Evolutionary conservation across 2,888 invertebrate species (phyloP), one percentile per base, ranked within the genome.

Genomic region (Pteria penguin): DNA sequence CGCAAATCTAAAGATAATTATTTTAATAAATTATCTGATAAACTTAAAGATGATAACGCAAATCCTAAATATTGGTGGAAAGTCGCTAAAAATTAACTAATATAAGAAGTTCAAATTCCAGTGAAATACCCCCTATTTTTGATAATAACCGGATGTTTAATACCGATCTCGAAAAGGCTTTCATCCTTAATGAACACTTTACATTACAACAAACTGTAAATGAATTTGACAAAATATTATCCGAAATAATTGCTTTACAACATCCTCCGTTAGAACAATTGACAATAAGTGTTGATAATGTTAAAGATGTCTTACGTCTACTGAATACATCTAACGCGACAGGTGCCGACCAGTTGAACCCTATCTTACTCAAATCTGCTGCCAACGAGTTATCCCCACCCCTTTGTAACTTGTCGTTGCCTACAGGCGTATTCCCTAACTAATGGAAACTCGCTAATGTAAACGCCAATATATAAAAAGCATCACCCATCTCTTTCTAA

Each of bases 391-490:
- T 57, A 22, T 24, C 22, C 11, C 26, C 11, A 22, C 57, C 57
- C 4, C 24, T 57, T 24, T 57, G 22, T 27, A 57, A 57, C 22
- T 0, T 57, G 22, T 57, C 57, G 11, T 57, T 57, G 22, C 11
- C 57, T 57, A 18, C 11, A 18, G 18, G 3, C 2, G 26, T 57
- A 57, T 57, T 57, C 26, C 57, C 57, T 3, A 26, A 11, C 14
- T 14, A 18, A 24, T 57, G 57, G n/a, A 57, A 57, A 57, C 14
- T 14, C 3, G 57, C 57, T n/a, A 2, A 57, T 57, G n/a, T 57
- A n/a, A 22, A 57, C 57, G 11, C 57, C 57, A n/a, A n/a, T n/a
- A n/a, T n/a, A n/a, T n/a, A 75, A 75, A 45, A 66, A 69, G 54
- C 75, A 66, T n/a, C 55, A 57, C 45, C 27, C 29, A 33, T 60